Conservation (phyloP, 2,797 vertebrate genomes). For the Parauchenoglanis punctatus region DNA sequence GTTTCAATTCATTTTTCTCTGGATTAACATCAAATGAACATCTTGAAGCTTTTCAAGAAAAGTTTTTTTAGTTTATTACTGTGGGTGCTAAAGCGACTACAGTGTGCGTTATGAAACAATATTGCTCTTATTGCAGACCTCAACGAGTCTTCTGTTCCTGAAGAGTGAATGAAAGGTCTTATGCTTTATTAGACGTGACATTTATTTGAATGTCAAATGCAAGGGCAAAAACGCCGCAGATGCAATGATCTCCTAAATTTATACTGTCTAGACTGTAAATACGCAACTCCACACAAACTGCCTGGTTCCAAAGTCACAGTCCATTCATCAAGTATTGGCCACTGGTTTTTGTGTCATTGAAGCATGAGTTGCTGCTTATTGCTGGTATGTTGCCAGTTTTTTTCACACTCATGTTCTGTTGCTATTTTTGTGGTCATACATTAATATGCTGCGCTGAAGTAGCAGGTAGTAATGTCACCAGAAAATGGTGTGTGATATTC, state of each 20-base stretch:
- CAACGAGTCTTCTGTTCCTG: background rate
- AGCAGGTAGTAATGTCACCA: background rate
- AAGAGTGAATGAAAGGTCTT: background rate
- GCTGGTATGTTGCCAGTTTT: background rate
- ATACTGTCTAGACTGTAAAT: slow-evolving; percentile 13
- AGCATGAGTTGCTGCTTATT: background rate
- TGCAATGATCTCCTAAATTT: background rate
- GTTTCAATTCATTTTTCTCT: background rate
- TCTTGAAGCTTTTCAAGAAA: background rate
- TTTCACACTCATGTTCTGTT: background rate
- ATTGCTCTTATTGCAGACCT: background rate
- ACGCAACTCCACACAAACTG: background rate
- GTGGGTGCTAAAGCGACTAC: background rate
- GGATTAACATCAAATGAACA: background rate
- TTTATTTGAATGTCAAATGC: background rate
- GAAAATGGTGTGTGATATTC: background rate
- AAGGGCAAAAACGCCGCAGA: background rate
- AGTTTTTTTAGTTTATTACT: no score
- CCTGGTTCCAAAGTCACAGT: background rate
- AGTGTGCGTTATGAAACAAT: background rate
- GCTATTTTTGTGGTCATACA: background rate
- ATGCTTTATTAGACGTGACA: background rate
- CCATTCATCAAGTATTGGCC: background rate
- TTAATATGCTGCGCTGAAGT: background rate
- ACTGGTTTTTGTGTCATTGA: background rate